phyloP scores from a whole-genome alignment of 2,797 vertebrate species.

The Prionace glauca region DNA sequence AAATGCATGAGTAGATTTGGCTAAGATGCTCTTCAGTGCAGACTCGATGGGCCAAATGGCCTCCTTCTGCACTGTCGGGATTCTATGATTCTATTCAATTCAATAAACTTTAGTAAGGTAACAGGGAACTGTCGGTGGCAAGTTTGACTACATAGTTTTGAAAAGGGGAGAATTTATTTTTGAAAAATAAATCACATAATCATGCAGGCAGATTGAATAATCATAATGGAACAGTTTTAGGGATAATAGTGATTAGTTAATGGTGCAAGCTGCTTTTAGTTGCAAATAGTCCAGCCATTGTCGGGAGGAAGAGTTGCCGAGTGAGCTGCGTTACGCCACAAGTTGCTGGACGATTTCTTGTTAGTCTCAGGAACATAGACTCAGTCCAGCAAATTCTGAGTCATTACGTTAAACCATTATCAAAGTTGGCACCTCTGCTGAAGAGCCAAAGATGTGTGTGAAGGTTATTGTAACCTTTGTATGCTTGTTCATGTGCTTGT shows the following conservation, averaged over 20 bases:
- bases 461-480: background rate
- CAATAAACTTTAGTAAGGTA: no score
- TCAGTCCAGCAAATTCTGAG: background rate
- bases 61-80: no score
- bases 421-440: background rate
- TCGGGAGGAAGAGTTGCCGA: background rate
- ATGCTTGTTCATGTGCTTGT: background rate
- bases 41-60: no score
- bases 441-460: background rate
- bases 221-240: background rate
- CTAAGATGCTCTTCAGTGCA: no score
- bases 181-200: background rate
- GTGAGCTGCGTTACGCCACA: background rate
- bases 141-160: background rate
- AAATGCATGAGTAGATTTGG: no score
- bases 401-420: background rate
- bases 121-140: background rate
- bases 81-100: no score
- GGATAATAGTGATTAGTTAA: background rate
- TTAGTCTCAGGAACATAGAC: background rate
- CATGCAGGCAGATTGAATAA: background rate
- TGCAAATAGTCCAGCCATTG: background rate
- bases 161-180: background rate
- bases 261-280: background rate
- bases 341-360: background rate